Evolutionary conservation across 2,888 invertebrate species (phyloP).

Genomic region (Aphelenchoides bicaudatus): DNA sequence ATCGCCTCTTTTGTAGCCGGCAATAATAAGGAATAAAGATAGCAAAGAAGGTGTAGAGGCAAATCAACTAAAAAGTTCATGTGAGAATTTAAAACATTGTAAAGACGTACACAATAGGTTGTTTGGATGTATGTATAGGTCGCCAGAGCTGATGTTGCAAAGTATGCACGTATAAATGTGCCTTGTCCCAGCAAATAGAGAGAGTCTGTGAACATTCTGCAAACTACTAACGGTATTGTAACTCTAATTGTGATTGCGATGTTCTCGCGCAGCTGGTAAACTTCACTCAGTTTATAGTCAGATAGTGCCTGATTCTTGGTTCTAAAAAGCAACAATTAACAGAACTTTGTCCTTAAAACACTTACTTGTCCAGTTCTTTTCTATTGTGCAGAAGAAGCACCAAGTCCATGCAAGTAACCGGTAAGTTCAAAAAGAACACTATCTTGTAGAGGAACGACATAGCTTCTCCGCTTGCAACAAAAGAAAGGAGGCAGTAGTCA

Average conservation of each 20-base stretch:
- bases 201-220: background rate
- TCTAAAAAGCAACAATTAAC: background rate
- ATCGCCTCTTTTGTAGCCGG: background rate
- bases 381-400: background rate
- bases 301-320: background rate
- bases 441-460: background rate
- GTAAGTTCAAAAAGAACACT: background rate
- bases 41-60: background rate
- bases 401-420: background rate
- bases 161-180: background rate
- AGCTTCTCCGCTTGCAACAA: background rate
- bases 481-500: background rate
- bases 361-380: background rate
- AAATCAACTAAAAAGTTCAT: background rate
- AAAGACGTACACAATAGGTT: background rate
- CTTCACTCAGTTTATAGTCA: background rate
- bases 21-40: slow-evolving; percentile 1
- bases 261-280: slow-evolving; percentile 8
- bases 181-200: background rate
- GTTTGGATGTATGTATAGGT: background rate
- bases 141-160: background rate
- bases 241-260: background rate
- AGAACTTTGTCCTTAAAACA: background rate
- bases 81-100: background rate
- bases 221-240: background rate